phyloP scores from a whole-genome alignment of 2,888 invertebrate species.

The Brenthis ino region DNA sequence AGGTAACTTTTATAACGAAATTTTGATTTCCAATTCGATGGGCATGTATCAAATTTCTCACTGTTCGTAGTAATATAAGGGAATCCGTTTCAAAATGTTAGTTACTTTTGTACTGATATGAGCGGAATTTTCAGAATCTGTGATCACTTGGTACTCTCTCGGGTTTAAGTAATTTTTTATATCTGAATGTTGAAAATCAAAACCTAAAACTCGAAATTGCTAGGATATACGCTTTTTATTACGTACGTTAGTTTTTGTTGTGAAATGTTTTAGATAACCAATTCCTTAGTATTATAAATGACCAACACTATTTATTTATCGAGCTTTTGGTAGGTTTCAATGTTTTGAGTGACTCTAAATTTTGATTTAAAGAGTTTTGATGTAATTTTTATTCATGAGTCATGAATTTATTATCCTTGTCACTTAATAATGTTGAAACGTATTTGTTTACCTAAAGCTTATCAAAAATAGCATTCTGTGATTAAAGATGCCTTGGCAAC shows the following conservation, averaged over 20 bases:
- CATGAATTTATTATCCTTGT: slow-evolving; percentile 45
- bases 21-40: slow-evolving; percentile 42
- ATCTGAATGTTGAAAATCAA: slow-evolving; percentile 61
- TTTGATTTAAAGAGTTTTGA: slow-evolving; percentile 10
- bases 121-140: slow-evolving; percentile 78
- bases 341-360: slow-evolving; percentile 43
- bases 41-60: slow-evolving; percentile 71
- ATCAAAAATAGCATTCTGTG: slow-evolving; percentile 68
- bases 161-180: slow-evolving; percentile 75
- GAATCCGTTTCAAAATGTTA: slow-evolving; percentile 69
- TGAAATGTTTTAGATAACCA: slow-evolving; percentile 46
- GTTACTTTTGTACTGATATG: slow-evolving; percentile 72
- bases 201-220: slow-evolving; percentile 59
- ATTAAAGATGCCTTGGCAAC: slow-evolving; percentile 70
- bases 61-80: slow-evolving; percentile 66
- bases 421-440: slow-evolving; percentile 34
- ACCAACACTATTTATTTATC: slow-evolving; percentile 46
- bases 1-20: no score
- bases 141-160: slow-evolving; percentile 82
- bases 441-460: slow-evolving; percentile 39
- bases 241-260: slow-evolving; percentile 52
- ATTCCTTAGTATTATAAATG: slow-evolving; percentile 50
- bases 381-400: not conserved
- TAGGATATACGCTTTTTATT: slow-evolving; percentile 56
- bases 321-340: slow-evolving; percentile 24